These are phyloP conservation scores for Antheraea mylitta DNA, from an alignment of 1,140 invertebrate species.

Conservation along the genomic window DNA sequence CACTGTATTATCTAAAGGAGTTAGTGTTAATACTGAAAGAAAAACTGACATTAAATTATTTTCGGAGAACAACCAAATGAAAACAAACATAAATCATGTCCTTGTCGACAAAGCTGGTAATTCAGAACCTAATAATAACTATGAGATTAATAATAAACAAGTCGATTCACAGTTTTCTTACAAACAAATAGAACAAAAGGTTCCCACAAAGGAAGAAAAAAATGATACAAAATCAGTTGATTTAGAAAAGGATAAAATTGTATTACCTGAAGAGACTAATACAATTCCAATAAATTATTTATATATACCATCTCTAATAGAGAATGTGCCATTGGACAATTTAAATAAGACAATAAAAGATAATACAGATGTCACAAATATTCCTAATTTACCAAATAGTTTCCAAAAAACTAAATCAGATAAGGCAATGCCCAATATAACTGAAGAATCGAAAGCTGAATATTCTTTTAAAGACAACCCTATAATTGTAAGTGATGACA, in stretches of 20 bases:
- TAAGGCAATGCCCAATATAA: background rate
- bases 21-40: background rate
- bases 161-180: background rate
- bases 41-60: background rate
- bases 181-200: background rate
- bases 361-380: background rate
- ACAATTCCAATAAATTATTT: background rate
- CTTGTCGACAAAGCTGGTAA: background rate
- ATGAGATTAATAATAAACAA: background rate
- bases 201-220: background rate
- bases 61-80: background rate
- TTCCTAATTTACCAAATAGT: background rate
- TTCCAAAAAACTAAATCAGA: too few species aligned
- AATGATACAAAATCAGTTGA: background rate
- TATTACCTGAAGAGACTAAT: background rate
- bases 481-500: slow-evolving; percentile 19
- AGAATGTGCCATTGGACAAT: background rate
- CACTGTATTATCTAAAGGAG: slow-evolving; percentile 2
- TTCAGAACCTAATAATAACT: background rate
- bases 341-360: background rate
- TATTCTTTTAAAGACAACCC: slow-evolving; percentile 19
- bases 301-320: background rate
- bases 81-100: background rate
- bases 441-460: background rate
- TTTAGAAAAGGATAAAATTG: background rate